Evolutionary conservation across 2,888 invertebrate genomes (phyloP), one percentile per base, ranked within the genome.

Genomic region (Cataglyphis cursor): DNA sequence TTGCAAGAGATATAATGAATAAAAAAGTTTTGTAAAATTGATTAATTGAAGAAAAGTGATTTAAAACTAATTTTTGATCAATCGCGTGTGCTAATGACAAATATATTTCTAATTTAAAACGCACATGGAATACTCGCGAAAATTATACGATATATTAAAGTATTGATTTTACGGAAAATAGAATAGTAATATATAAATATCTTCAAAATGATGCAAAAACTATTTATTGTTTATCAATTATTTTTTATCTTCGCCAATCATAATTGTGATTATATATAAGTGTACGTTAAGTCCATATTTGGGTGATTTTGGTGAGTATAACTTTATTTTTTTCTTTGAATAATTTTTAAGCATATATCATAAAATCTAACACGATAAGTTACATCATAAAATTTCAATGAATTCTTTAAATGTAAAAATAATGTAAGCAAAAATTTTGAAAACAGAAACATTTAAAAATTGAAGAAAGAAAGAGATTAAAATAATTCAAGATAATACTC

Each of bases 281-380:
- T 15, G 48, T 24, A 24, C 12, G 35, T 57, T 41, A 5, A 21
- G 38, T 57, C 57, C n/a, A 41, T 15, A 44, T 64, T 15, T 21
- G n/a, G 8, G 6, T 54, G 21, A 70, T 35, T 21, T 51, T 3
- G 21, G 74, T 80, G 21, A 80, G 59, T 59, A 41, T 59, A 31
- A 28, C 3, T 74, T 68, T 12, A 35, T n/a, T 1, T 48, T 1
- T 48, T 24, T 24, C 8, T 59, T 18, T 3, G 21, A 1, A 72
- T 44, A 24, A 21, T 28, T 41, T 2, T 41, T 8, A 35, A n/a
- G 21, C 24, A 28, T 41, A 9, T 1, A 57, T 24, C 15, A 3
- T n/a, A 21, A 38, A 38, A 76, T 28, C 8, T 1, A 66, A n/a
- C 21, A 10, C 12, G 21, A 62, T 15, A 18, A 24, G 8, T n/a